Percentiles rank a stretch among this genome's conserved stretches.
phyloP scores from a whole-genome alignment of 2,888 invertebrate genomes.

The Gastrophysa polygoni region DNA sequence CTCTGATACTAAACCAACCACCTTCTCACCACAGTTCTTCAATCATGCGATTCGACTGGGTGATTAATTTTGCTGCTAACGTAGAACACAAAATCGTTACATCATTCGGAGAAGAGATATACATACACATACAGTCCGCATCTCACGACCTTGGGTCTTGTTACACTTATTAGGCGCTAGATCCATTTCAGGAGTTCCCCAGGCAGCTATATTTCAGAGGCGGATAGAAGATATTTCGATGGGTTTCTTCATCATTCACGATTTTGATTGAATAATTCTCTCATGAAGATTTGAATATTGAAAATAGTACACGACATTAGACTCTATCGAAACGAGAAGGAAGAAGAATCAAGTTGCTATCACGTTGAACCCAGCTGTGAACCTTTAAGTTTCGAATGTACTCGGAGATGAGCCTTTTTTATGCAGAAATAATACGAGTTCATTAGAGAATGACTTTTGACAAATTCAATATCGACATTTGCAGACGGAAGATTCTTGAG shows the following conservation, averaged over 20 bases:
- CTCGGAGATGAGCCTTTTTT: too few relatives aligned
- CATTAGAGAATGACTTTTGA: too few relatives aligned
- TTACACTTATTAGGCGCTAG: slow-evolving; percentile 34
- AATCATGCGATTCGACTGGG: background rate
- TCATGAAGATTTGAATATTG: too few relatives aligned
- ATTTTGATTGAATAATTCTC: background rate
- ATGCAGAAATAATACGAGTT: too few relatives aligned
- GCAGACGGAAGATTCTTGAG: too few relatives aligned
- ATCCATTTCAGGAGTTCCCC: slow-evolving; percentile 32
- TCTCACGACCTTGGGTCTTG: slow-evolving; percentile 32
- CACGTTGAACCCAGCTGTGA: too few relatives aligned
- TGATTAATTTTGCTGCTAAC: slow-evolving; percentile 24
- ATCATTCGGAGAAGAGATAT: slow-evolving; percentile 27
- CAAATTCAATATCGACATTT: too few relatives aligned
- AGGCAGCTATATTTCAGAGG: slow-evolving; percentile 1
- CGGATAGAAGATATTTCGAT: background rate
- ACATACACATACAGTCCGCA: slow-evolving; percentile 17
- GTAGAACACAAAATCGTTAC: slow-evolving; percentile 17
- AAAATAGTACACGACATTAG: too few relatives aligned
- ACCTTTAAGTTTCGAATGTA: too few relatives aligned
- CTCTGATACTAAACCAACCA: background rate
- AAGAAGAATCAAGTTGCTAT: too few relatives aligned
- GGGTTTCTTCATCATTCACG: background rate
- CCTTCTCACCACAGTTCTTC: slow-evolving; percentile 18
- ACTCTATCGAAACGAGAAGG: too few relatives aligned